Base-by-base conservation (phyloP, 2,888 invertebrate genomes). In the Noctua pronuba region DNA sequence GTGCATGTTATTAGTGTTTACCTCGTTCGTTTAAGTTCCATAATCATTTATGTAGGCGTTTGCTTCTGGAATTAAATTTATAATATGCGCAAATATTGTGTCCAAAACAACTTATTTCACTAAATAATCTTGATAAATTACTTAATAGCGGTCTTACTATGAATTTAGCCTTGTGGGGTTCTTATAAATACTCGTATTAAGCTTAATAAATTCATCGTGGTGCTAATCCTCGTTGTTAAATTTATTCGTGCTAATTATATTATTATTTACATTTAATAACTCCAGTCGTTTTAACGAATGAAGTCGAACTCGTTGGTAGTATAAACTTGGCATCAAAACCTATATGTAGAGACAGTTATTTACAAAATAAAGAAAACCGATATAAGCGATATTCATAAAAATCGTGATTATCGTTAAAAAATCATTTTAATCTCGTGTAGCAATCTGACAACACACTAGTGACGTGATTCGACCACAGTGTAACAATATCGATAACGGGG, bases 1-100 rank as follows among this genome's bases (percentile, higher is more conserved):
- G 75, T 81, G 80, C 79, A 72, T 74, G 79, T 79, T 81, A 83
- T 84, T 84, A 80, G 79, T 79, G 70, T 85, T 88, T 87, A 85
- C 85, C 75, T 87, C 78, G 49, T 81, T 80, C 75, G 52, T 52
- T 82, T 82, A 77, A 79, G 75, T 82, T 85, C 74, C 68, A 78
- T 85, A 82, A 86, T 85, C 76, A 82, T 87, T 86, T 73, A 87
- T 73, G 88, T 67, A 76, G 75, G 79, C 75, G 77, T 81, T 82
- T 74, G 76, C 88, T 86, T 73, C 88, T 83, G 83, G 79, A 86
- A 76, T 86, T 85, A 80, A 87, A 84, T 87, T 84, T 76, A 73
- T 84, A 77, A 73, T 87, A 77, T 73, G 72, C 64, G 81, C 76
- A 87, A 87, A 86, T 86, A 79, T 77, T 86, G 52, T 79, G 73